Evolutionary conservation across 2,113 vertebrate genomes (phyloP).

Genomic region (Cryptomyrus ogoouensis): DNA sequence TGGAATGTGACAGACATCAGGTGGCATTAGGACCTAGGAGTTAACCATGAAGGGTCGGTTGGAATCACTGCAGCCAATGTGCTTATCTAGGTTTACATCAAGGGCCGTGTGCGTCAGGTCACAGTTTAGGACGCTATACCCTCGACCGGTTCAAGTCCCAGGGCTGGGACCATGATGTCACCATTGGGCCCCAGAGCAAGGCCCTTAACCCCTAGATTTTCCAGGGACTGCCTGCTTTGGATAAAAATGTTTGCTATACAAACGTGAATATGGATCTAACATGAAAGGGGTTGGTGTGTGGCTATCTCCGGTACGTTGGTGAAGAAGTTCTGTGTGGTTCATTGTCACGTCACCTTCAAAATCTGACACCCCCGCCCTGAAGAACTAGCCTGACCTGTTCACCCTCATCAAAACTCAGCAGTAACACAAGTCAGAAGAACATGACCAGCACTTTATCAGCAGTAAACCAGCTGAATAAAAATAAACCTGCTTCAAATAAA

Average conservation of each 20-base stretch:
- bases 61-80: neutral
- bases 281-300: neutral
- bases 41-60: neutral
- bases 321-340: neutral
- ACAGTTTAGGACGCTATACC: neutral
- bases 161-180: neutral
- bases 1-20: neutral
- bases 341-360: neutral
- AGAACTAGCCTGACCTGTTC: neutral
- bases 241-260: neutral
- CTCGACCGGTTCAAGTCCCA: neutral
- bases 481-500: neutral
- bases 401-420: neutral
- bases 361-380: neutral
- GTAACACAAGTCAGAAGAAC: neutral
- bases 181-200: neutral
- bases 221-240: neutral
- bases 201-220: neutral
- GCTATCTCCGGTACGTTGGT: neutral
- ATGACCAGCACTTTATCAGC: neutral
- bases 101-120: neutral
- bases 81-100: neutral
- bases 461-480: neutral
- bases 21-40: neutral
- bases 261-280: neutral